phyloP scores from a whole-genome alignment of 2,113 vertebrate genomes.

The Brachyhypopomus gauderio region DNA sequence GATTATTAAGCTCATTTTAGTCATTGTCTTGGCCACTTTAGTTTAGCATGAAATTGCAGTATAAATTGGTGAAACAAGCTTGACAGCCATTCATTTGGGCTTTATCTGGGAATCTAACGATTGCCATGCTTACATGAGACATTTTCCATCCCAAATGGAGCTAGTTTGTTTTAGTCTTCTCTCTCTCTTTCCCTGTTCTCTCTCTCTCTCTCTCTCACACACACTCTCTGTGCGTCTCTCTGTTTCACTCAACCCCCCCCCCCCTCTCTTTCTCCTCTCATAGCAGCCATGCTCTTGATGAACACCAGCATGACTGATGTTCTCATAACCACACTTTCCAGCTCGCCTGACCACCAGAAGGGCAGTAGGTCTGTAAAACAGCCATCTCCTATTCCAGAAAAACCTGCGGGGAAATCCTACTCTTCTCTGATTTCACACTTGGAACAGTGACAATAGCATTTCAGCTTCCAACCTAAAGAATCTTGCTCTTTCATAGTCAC shows the following conservation, averaged over 20 bases:
- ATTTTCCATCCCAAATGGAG: constrained; percentile 38
- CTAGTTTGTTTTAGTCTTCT: not conserved
- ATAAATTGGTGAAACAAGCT: constrained; percentile 29
- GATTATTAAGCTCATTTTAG: constrained; percentile 13
- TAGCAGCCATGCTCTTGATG: constrained; percentile 25
- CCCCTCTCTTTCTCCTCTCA: constrained; percentile 11
- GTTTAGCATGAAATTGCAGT: constrained; percentile 34
- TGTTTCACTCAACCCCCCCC: too few relatives aligned
- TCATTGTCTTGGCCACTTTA: not conserved
- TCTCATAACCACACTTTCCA: constrained; percentile 58
- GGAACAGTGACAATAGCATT: constrained; percentile 48
- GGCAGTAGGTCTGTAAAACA: constrained; percentile 50
- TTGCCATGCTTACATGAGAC: constrained; percentile 36
- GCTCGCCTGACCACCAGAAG: constrained; percentile 49
- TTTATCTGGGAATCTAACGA: constrained; percentile 39
- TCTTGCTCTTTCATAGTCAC: constrained; percentile 13
- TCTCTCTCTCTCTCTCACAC: not conserved
- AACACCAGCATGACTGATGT: constrained; percentile 46
- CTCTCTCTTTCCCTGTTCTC: constrained; percentile 6
- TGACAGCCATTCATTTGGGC: constrained; percentile 16
- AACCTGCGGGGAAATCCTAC: constrained; percentile 24
- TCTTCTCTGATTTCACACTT: constrained; percentile 51
- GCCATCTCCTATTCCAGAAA: constrained; percentile 49
- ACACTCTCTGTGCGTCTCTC: constrained; percentile 1
- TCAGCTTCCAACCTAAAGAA: constrained; percentile 40